Conservation (phyloP, 2,888 invertebrate genomes). For the Epicampocera succincta region DNA sequence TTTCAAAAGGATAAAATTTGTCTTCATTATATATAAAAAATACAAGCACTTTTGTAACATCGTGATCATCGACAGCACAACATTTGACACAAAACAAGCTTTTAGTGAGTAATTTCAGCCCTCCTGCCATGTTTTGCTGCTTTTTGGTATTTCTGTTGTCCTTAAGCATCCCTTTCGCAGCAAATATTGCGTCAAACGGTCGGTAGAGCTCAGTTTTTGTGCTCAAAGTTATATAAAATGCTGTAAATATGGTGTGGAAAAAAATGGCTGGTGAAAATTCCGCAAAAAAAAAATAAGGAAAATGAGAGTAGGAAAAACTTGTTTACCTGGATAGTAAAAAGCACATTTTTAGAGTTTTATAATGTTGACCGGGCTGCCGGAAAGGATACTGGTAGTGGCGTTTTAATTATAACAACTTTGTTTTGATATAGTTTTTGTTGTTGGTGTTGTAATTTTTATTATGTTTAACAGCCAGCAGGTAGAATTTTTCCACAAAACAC, state of each 20-base stretch:
- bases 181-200: slow-evolving; percentile 44
- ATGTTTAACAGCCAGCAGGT: slow-evolving; percentile 8
- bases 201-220: background rate
- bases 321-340: slow-evolving; percentile 33
- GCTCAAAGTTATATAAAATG: slow-evolving; percentile 2
- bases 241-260: slow-evolving; percentile 12
- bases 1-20: no score
- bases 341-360: slow-evolving; percentile 32
- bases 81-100: slow-evolving; percentile 50
- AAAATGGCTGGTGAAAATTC: background rate
- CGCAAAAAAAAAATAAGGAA: background rate
- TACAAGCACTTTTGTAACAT: no score
- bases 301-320: no score
- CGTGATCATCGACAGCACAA: slow-evolving; percentile 41
- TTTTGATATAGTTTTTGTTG: slow-evolving; percentile 2
- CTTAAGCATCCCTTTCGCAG: slow-evolving; percentile 7
- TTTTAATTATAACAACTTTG: slow-evolving; percentile 61
- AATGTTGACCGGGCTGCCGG: slow-evolving; percentile 18
- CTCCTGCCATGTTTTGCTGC: slow-evolving; percentile 17
- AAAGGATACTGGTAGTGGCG: slow-evolving; percentile 36
- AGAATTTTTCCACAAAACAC: slow-evolving; percentile 29
- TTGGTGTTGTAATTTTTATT: background rate
- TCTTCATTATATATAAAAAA: no score
- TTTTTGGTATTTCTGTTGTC: background rate
- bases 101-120: slow-evolving; percentile 55